phyloP scores from a whole-genome alignment of 2,113 vertebrate genomes.

The Melozone crissalis region DNA sequence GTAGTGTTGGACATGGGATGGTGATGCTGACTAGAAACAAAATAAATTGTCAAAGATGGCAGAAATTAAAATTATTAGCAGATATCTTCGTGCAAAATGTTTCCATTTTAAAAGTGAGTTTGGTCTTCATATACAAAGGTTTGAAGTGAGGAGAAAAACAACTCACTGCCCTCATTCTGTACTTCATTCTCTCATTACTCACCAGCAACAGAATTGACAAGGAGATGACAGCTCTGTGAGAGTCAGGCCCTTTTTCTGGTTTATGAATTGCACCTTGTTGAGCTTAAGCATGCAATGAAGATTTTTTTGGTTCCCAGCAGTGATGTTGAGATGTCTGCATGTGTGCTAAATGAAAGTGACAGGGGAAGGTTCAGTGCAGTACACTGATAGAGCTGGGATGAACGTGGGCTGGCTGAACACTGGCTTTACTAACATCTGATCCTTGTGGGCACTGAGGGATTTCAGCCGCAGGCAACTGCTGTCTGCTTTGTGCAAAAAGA shows the following conservation, averaged over 20 bases:
- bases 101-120: not conserved
- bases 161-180: not conserved
- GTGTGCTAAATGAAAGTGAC: not conserved
- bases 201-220: not conserved
- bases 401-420: not conserved
- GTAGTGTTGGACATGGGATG: not conserved
- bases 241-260: not conserved
- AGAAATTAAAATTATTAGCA: not conserved
- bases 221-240: not conserved
- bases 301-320: not conserved
- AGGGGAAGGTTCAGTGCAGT: not conserved
- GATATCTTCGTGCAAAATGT: not conserved
- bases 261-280: not conserved
- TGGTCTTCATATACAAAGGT: not conserved
- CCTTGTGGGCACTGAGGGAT: not conserved
- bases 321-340: not conserved
- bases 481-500: not conserved
- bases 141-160: not conserved
- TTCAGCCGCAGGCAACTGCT: slow-evolving; percentile 4
- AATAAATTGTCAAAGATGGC: not conserved
- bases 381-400: not conserved
- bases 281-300: not conserved
- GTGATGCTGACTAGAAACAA: not conserved
- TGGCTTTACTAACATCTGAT: not conserved
- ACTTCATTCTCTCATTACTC: not conserved